Evolutionary conservation across 2,888 invertebrate species (phyloP), one percentile per base, ranked within the genome.

Genomic region (Tetanocera ferruginea): DNA sequence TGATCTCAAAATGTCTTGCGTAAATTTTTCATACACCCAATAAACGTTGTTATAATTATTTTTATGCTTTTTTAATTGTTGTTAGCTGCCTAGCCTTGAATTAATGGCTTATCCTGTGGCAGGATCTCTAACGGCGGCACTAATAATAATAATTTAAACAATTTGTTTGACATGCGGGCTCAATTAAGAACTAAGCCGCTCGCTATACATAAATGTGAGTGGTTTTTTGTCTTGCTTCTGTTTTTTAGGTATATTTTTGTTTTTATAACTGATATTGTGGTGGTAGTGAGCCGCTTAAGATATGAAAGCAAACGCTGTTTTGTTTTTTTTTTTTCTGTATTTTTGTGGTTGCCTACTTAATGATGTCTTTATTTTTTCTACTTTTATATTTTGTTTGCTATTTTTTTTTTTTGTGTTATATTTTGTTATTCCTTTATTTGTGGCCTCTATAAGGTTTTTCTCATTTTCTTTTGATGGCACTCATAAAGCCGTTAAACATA

Each of bases 131-230:
- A 19, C 37, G 8, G n/a, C 34, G 64, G 64, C 64, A 34, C n/a
- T 66, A 19, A 34, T 66, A 19, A 34, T 62, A 62, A 62, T 66
- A n/a, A 66, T 37, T 66, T 34, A 23, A 66, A 34, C 64, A 66
- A 37, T 66, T 66, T 66, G 64, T 31, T 34, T 66, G 64, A 66
- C 64, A 66, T 66, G 64, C 64, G 64, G 64, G 11, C 9, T 43
- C 43, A 11, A 43, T 43, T 43, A 43, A 43, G 43, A 43, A 43
- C 2, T 14, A 43, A 43, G n/a, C n/a, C n/a, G n/a, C 2, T 11
- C 11, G 43, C 43, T 43, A 14, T 43, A 43, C 11, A 11, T 43
- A 43, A 43, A 43, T 6, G 14, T 43, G 43, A 43, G 43, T 43
- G 43, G 43, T 43, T 14, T 43, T 43, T 23, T 19, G 9, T 55